phyloP scores from a whole-genome alignment of 1,140 invertebrate species.

The Holcopasites calliopsidis region DNA sequence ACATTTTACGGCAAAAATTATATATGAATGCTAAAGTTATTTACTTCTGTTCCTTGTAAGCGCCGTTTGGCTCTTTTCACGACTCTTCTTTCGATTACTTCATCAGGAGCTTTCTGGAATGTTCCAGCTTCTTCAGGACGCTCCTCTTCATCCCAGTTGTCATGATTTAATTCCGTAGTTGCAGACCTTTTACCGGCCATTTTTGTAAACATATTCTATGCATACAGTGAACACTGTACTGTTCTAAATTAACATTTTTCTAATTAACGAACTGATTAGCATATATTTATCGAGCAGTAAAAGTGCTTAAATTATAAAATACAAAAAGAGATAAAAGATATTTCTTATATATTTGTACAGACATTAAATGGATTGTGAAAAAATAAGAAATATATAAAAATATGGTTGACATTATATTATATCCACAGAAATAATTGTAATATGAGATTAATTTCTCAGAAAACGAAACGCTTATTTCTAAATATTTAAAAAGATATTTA shows the following conservation, averaged over 20 bases:
- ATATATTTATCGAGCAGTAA: not conserved
- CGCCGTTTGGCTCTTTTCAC: constrained; percentile 89
- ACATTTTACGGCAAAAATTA: not conserved
- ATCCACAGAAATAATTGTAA: not conserved
- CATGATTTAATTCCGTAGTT: constrained; percentile 88
- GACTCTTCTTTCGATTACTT: constrained; percentile 86
- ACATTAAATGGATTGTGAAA: not conserved
- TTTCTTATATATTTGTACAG: not conserved
- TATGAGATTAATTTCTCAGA: not conserved
- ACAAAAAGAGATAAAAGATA: not conserved
- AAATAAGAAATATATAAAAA: not conserved
- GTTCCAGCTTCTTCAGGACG: constrained; percentile 87
- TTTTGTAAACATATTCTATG: constrained; percentile 27
- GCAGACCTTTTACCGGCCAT: constrained; percentile 91
- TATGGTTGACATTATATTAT: not conserved
- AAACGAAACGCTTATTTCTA: not conserved
- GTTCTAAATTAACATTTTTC: not conserved
- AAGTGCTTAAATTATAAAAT: not conserved
- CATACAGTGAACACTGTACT: not conserved
- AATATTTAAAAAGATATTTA: not conserved
- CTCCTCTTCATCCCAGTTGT: constrained; percentile 96
- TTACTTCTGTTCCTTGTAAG: constrained; percentile 56
- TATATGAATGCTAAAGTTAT: constrained; percentile 26
- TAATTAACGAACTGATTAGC: not conserved
- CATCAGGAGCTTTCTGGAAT: constrained; percentile 85